These are phyloP conservation scores for Calidris pygmaea DNA, from an alignment of 2,113 vertebrate species.

Conservation along the genomic window DNA sequence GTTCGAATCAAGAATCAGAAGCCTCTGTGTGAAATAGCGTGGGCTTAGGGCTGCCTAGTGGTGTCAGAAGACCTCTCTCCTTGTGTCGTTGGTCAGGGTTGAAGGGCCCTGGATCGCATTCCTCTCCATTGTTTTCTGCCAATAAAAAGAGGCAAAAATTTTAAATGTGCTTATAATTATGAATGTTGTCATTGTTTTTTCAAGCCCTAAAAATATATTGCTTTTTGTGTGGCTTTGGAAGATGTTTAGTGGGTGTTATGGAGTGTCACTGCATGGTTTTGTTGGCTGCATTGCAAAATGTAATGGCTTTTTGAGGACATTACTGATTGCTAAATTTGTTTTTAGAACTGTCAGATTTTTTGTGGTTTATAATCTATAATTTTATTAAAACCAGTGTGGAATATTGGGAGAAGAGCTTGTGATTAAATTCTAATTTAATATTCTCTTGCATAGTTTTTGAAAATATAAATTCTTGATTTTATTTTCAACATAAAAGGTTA, in stretches of 20 bases:
- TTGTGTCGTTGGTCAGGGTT: background rate
- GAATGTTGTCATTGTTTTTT: constrained; percentile 20
- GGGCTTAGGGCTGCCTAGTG: background rate
- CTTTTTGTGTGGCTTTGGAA: constrained; percentile 3
- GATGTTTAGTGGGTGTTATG: background rate
- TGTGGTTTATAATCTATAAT: background rate
- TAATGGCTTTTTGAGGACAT: background rate
- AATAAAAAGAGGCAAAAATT: background rate
- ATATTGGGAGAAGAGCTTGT: background rate
- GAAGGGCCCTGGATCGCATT: background rate
- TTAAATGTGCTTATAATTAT: constrained; percentile 19
- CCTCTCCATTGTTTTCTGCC: background rate
- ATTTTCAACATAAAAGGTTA: background rate
- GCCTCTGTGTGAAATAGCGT: background rate
- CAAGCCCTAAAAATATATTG: constrained; percentile 12
- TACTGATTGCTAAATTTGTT: background rate
- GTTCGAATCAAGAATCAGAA: background rate
- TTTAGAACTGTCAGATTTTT: background rate
- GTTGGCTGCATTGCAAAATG: background rate
- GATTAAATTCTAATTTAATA: background rate
- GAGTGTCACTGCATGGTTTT: background rate
- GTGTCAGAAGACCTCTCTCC: background rate
- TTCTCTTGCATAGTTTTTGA: background rate
- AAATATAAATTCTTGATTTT: background rate
- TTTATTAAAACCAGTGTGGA: background rate